These are phyloP conservation scores for Anarrhichthys ocellatus DNA, from an alignment of 2,113 vertebrate genomes.

Conservation along the genomic window DNA sequence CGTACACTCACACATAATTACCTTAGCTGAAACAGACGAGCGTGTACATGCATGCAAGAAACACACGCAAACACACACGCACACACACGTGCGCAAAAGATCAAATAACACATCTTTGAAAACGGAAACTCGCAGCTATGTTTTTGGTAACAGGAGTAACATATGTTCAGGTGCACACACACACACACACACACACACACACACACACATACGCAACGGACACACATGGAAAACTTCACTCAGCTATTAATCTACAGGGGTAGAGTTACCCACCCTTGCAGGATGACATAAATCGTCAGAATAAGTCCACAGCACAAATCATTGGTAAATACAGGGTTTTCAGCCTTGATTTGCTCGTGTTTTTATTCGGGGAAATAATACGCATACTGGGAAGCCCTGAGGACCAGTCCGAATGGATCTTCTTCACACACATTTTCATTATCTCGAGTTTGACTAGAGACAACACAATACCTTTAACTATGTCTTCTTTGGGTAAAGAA, in stretches of 20 bases:
- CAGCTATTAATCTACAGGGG: conserved; percentile 61
- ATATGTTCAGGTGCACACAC: conserved; percentile 39
- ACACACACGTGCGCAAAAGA: conserved; percentile 32
- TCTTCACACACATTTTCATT: background rate
- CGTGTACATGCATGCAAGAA: conserved; percentile 45
- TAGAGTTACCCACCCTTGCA: conserved; percentile 47
- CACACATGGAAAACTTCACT: conserved; percentile 33
- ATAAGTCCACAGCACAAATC: conserved; percentile 44
- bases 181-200: background rate
- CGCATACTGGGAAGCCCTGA: background rate
- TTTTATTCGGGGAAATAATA: background rate
- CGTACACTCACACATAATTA: conserved; percentile 72
- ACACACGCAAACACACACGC: conserved; percentile 38
- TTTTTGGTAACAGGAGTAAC: conserved; percentile 12
- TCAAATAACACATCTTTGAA: conserved; percentile 36
- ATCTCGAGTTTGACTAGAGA: no score
- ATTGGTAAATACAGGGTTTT: conserved; percentile 40
- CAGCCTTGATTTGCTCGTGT: conserved; percentile 15
- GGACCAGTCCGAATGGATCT: background rate
- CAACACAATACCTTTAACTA: no score
- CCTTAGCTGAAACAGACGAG: conserved; percentile 61
- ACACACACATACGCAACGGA: conserved; percentile 11
- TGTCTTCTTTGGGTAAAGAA: background rate
- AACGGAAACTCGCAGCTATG: conserved; percentile 44
- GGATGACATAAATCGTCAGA: conserved; percentile 47